Base-by-base conservation (phyloP, 2,888 invertebrate genomes). In the Trissolcus brochymenae region DNA sequence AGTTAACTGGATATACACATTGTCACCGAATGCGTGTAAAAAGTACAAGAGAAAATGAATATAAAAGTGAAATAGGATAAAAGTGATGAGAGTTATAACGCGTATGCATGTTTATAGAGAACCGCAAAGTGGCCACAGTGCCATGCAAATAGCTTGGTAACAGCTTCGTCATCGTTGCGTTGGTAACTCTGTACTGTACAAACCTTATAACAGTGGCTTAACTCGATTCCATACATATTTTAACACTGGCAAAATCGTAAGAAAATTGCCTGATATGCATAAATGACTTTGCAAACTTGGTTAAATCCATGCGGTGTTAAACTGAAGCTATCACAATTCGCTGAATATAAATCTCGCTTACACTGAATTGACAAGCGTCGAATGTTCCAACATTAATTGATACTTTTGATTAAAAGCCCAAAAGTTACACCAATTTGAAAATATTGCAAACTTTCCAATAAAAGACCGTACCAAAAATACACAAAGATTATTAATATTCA, bases 181-280 rank as follows among this genome's bases (percentile, higher is more conserved):
- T 76, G 76, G 77, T 75, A 78, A 74, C 78, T 71, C 66, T 62
- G 50, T 54, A 49, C 75, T 79, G 80, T 81, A 77, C 82, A 80
- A 80, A 82, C 81, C 80, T 79, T 76, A 73, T 79, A 83, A 82
- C 79, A 85, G 82, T 82, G 83, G 86, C 84, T 88, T 88, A 87
- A 88, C 87, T 87, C 86, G 83, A 87, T 87, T 86, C 88, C 84
- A 88, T 88, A 88, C 88, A 88, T 88, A 88, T 88, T 88, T 88
- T 87, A 88, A 88, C 88, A 86, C 84, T 81, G 81, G 82, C 85
- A 82, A 85, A 88, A 87, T 87, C 87, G 84, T 86, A 87, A 88
- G 88, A 88, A 88, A 88, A 88, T 88, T 88, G 88, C 84, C 83
- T 85, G 85, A 85, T 87, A 86, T 86, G 84, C 87, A 87, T 88